Conservation (phyloP, 2,888 invertebrate genomes). For the Villa cingulata region DNA sequence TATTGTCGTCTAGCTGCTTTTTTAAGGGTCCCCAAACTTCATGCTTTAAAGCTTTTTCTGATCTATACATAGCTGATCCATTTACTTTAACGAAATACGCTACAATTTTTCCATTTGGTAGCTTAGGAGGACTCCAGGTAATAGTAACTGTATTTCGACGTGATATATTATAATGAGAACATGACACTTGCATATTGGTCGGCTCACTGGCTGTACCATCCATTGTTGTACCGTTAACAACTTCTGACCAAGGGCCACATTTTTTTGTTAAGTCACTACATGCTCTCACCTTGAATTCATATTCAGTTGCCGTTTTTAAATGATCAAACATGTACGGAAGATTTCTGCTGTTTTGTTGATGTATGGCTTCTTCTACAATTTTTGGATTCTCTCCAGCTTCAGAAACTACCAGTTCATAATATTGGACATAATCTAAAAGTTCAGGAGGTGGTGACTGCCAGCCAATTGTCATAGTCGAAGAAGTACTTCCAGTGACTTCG, state of each 20-base stretch:
- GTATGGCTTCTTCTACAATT: slow-evolving; percentile 44
- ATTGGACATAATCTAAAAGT: slow-evolving; percentile 57
- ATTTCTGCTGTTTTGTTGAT: slow-evolving; percentile 49
- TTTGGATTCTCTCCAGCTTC: slow-evolving; percentile 41
- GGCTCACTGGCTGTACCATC: slow-evolving; percentile 70
- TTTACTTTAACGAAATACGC: slow-evolving; percentile 55
- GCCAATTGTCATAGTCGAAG: slow-evolving; percentile 65
- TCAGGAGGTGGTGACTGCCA: slow-evolving; percentile 57
- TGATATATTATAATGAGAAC: slow-evolving; percentile 44
- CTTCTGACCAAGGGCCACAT: slow-evolving; percentile 66
- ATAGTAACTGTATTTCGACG: slow-evolving; percentile 47
- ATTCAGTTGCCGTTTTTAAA: slow-evolving; percentile 64
- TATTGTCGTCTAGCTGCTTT: slow-evolving; percentile 42
- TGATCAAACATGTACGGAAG: slow-evolving; percentile 63
- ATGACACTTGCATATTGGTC: slow-evolving; percentile 50
- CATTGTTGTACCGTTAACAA: slow-evolving; percentile 67
- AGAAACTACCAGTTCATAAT: slow-evolving; percentile 54
- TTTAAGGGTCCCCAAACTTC: slow-evolving; percentile 47
- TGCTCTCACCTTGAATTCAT: slow-evolving; percentile 64
- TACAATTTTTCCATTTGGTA: slow-evolving; percentile 64
- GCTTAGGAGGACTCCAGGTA: slow-evolving; percentile 57
- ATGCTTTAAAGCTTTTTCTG: slow-evolving; percentile 38
- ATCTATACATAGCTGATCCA: slow-evolving; percentile 42
- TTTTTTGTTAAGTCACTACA: slow-evolving; percentile 63
- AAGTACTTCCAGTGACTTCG: slow-evolving; percentile 51